phyloP scores from a whole-genome alignment of 2,888 invertebrate genomes.

The Limnephilus marmoratus region DNA sequence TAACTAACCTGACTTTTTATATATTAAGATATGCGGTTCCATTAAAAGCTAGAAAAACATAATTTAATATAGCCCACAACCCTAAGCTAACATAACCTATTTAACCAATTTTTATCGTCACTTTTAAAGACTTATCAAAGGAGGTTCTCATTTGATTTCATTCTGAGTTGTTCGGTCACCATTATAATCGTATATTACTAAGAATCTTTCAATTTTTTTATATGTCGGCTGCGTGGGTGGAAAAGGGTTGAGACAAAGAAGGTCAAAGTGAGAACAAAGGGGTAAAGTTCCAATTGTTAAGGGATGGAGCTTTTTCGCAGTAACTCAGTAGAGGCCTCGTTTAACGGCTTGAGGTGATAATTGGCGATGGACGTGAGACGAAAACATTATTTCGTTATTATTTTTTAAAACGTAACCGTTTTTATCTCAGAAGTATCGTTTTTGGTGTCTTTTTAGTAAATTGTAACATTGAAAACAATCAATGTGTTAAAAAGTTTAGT shows the following conservation, averaged over 20 bases:
- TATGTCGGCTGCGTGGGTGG: neutral
- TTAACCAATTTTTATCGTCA: too few species aligned
- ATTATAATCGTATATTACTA: neutral
- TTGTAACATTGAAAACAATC: too few species aligned
- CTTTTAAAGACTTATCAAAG: too few species aligned
- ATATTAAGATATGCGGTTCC: neutral
- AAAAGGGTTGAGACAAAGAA: neutral
- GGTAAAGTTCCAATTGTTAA: constrained; percentile 9
- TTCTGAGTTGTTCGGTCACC: too few species aligned
- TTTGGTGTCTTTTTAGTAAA: neutral
- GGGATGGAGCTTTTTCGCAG: neutral
- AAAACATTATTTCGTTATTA: neutral
- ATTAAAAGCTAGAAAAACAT: too few species aligned
- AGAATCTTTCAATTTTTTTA: neutral
- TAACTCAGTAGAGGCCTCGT: neutral
- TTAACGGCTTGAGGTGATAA: neutral
- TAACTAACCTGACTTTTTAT: too few species aligned
- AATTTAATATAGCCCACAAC: too few species aligned
- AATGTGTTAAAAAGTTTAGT: too few species aligned
- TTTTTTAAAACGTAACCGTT: neutral
- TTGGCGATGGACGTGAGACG: neutral
- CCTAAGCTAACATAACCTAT: too few species aligned
- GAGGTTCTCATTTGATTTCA: too few species aligned
- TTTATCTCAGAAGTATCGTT: neutral
- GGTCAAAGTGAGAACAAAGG: neutral